Percentiles rank a stretch among this genome's conserved stretches.
phyloP scores from a whole-genome alignment of 2,113 vertebrate genomes.

The Sprattus sprattus region DNA sequence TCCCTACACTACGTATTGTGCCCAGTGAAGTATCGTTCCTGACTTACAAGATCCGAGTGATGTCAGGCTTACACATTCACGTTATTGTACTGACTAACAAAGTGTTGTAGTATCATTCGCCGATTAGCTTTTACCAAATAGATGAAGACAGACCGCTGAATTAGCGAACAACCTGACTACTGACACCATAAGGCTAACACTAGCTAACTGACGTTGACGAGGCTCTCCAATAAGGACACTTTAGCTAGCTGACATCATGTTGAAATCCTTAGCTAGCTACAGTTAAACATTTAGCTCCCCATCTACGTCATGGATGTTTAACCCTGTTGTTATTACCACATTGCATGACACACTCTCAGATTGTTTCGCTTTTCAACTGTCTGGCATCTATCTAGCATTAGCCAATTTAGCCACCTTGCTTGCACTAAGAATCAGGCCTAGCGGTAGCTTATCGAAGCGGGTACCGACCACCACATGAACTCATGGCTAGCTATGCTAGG shows the following conservation, averaged over 20 bases:
- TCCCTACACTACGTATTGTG: not conserved
- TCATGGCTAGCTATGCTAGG: constrained; percentile 26
- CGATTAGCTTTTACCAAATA: not conserved
- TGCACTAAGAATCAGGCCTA: constrained; percentile 36
- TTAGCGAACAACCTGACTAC: not conserved
- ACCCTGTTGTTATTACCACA: not conserved
- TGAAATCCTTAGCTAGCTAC: not conserved
- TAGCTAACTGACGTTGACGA: not conserved
- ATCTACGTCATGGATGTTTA: not conserved
- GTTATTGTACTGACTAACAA: not conserved
- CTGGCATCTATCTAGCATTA: not conserved
- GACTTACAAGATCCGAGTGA: not conserved
- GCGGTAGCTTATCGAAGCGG: constrained; percentile 20
- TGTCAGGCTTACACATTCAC: not conserved
- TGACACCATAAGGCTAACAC: constrained; percentile 3
- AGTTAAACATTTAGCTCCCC: not conserved
- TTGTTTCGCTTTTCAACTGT: not conserved
- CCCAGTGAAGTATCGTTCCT: not conserved
- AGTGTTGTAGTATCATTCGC: not conserved
- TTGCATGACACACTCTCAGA: not conserved
- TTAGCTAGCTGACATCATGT: not conserved
- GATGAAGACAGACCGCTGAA: not conserved
- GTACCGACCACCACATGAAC: constrained; percentile 47
- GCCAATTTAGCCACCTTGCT: not conserved
- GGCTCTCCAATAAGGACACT: not conserved